These are phyloP conservation scores for Callyntrura guangdongensis DNA, from an alignment of 2,888 invertebrate species.

Conservation along the genomic window DNA sequence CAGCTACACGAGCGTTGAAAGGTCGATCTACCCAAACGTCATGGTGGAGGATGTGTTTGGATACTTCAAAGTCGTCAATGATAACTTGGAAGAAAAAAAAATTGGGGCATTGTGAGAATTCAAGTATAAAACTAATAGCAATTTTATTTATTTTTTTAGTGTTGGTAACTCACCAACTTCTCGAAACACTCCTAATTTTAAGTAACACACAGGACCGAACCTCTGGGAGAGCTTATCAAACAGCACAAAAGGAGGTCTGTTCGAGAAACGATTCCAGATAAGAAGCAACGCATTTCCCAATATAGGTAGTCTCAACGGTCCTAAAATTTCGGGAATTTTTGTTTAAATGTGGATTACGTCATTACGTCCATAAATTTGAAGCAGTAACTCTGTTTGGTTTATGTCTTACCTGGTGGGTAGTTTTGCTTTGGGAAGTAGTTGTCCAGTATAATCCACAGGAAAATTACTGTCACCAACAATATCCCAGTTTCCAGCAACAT, in stretches of 20 bases:
- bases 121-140: too few species aligned
- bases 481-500: background rate
- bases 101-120: too few species aligned
- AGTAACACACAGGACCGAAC: slow-evolving; percentile 56
- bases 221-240: slow-evolving; percentile 60
- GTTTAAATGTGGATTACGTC: too few species aligned
- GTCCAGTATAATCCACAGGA: slow-evolving; percentile 29
- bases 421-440: slow-evolving; percentile 35
- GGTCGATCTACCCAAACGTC: slow-evolving; percentile 72
- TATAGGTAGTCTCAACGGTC: slow-evolving; percentile 67
- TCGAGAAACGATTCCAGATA: slow-evolving; percentile 55
- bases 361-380: too few species aligned
- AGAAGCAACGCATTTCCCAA: slow-evolving; percentile 67
- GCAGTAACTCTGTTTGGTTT: too few species aligned
- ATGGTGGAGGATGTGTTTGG: slow-evolving; percentile 66
- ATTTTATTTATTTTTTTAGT: too few species aligned
- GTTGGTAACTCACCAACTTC: too few species aligned
- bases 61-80: slow-evolving; percentile 71
- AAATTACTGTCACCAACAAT: background rate
- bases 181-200: too few species aligned
- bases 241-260: slow-evolving; percentile 59
- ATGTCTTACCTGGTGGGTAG: too few species aligned
- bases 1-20: slow-evolving; percentile 55
- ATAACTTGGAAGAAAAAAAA: slow-evolving; percentile 59
- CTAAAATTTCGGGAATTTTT: too few species aligned